Conservation (phyloP, 1,140 invertebrate genomes). For the Cylas formicarius region DNA sequence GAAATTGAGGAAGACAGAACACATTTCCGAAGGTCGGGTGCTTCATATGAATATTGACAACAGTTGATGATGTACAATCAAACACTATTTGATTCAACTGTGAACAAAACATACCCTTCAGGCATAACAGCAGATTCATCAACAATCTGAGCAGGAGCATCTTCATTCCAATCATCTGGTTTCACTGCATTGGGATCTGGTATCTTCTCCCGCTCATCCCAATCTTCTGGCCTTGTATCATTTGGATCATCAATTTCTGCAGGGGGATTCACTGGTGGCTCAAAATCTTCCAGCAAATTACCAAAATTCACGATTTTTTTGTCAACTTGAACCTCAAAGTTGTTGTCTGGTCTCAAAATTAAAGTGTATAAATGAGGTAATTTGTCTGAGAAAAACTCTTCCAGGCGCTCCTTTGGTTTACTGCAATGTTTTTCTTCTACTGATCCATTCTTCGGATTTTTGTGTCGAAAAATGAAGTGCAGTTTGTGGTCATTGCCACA, state of each 20-base stretch:
- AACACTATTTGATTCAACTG: no score
- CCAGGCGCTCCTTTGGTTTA: constrained; percentile 76
- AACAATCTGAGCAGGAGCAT: constrained; percentile 80
- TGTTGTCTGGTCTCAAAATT: constrained; percentile 82
- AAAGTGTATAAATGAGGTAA: constrained; percentile 92
- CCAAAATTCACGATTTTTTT: constrained; percentile 78
- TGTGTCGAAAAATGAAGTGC: constrained; percentile 96
- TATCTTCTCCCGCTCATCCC: constrained; percentile 96
- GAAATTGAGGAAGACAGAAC: no score
- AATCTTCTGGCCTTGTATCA: constrained; percentile 85
- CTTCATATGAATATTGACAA: no score
- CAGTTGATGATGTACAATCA: no score
- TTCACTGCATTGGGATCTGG: constrained; percentile 80
- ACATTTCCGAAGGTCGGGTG: no score
- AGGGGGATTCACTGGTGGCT: constrained; percentile 90
- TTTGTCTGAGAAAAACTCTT: constrained; percentile 91
- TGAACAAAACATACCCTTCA: constrained; percentile 46
- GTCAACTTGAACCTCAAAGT: constrained; percentile 63
- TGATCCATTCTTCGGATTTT: constrained; percentile 86
- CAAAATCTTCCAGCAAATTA: constrained; percentile 81
- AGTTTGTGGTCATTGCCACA: constrained; percentile 94
- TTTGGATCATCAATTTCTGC: constrained; percentile 91
- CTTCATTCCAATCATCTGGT: constrained; percentile 93
- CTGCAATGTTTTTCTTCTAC: constrained; percentile 89
- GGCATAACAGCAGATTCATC: constrained; percentile 86